These are phyloP conservation scores for Mallotus villosus DNA, from an alignment of 2,797 vertebrate genomes.

Conservation along the genomic window DNA sequence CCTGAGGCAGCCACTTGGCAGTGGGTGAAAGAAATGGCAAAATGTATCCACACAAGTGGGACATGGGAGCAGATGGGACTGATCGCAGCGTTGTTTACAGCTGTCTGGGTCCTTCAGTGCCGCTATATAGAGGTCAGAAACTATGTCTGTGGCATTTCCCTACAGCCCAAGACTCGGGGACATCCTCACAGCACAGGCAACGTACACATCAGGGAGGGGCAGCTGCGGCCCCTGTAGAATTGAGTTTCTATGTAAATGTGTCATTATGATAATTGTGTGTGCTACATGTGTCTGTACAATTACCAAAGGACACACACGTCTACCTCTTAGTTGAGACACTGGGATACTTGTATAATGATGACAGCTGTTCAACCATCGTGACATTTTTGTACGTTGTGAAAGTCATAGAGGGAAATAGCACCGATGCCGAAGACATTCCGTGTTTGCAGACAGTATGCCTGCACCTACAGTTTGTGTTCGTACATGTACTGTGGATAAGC, in stretches of 20 bases:
- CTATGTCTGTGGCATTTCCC: constrained; percentile 65
- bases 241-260: background rate
- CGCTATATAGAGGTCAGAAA: constrained; percentile 73
- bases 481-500: too few species aligned
- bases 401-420: too few species aligned
- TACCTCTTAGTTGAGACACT: too few species aligned
- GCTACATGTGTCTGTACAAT: background rate
- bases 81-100: constrained; percentile 83
- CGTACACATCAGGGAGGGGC: background rate
- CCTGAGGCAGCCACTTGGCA: constrained; percentile 82
- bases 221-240: too few species aligned
- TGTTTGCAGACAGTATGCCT: too few species aligned
- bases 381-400: background rate
- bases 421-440: too few species aligned
- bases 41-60: constrained; percentile 80
- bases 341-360: background rate
- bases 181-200: background rate
- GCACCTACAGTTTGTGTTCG: too few species aligned
- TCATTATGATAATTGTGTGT: background rate
- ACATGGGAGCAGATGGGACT: constrained; percentile 81
- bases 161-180: constrained; percentile 29
- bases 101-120: constrained; percentile 75
- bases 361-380: too few species aligned
- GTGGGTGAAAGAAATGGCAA: constrained; percentile 80
- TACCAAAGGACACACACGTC: too few species aligned